A percentile compares a stretch with the other conserved stretches of the same genome.
Conservation (phyloP, 2,113 vertebrate genomes). For the Myxocyprinus asiaticus region DNA sequence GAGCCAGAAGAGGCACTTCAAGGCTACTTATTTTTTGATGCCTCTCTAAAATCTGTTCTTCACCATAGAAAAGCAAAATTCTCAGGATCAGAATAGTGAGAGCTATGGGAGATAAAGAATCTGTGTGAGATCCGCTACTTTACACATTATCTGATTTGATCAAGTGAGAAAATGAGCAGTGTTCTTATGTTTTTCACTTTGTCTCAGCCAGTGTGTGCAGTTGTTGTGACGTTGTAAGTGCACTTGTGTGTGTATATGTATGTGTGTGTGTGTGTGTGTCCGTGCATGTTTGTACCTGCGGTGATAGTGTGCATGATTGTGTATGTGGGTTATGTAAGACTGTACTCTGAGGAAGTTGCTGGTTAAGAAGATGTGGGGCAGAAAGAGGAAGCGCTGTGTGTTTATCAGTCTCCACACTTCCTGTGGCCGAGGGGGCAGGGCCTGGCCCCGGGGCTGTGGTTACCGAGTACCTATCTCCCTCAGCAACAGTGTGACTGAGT, state of each 20-base stretch:
- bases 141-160: background rate
- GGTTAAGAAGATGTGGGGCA: slow-evolving; percentile 59
- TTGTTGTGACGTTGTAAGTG: background rate
- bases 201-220: background rate
- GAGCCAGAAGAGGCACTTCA: background rate
- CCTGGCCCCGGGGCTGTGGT: slow-evolving; percentile 56
- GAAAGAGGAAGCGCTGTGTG: slow-evolving; percentile 74
- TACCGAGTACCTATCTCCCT: slow-evolving; percentile 63
- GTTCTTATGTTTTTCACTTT: background rate
- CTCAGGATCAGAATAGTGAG: background rate
- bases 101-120: background rate
- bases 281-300: slow-evolving; percentile 24
- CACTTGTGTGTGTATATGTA: background rate
- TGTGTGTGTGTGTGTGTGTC: background rate
- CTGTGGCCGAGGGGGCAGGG: slow-evolving; percentile 67
- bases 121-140: background rate
- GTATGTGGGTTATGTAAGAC: slow-evolving; percentile 56
- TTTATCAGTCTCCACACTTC: slow-evolving; percentile 70
- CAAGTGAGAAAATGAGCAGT: background rate
- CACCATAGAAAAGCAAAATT: background rate
- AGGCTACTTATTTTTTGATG: background rate
- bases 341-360: slow-evolving; percentile 50
- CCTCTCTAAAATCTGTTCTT: background rate
- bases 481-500: slow-evolving; percentile 51
- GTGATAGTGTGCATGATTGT: slow-evolving; percentile 39